Percentiles rank a stretch among this genome's conserved stretches.
Evolutionary conservation across 2,888 invertebrate species (phyloP).

Genomic region (Parascotia fuliginaria): DNA sequence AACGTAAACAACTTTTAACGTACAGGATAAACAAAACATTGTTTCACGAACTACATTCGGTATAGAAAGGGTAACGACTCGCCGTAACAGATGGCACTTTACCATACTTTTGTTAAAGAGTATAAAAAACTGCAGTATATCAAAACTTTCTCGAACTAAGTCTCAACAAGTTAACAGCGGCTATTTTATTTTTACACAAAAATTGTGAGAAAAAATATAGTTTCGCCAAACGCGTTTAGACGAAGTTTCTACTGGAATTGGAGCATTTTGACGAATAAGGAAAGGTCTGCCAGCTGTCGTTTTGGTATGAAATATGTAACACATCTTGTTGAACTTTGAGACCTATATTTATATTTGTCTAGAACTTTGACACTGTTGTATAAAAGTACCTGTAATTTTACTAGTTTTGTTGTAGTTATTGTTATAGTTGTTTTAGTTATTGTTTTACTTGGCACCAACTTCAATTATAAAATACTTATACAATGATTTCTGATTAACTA

Average conservation of each 20-base stretch:
- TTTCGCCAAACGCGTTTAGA: conserved; percentile 8
- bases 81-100: conserved; percentile 36
- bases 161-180: conserved; percentile 29
- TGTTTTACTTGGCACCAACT: no score
- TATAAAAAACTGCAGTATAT: conserved; percentile 49
- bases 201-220: conserved; percentile 19
- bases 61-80: conserved; percentile 23
- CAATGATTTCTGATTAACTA: no score
- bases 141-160: conserved; percentile 40
- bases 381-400: not conserved
- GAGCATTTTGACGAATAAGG: conserved; percentile 5
- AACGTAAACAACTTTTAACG: conserved; percentile 21
- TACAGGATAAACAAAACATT: conserved; percentile 31
- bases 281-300: not conserved
- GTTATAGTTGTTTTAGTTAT: no score
- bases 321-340: not conserved
- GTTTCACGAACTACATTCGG: conserved; percentile 29
- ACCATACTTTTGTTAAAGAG: conserved; percentile 25
- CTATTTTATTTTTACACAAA: conserved; percentile 30
- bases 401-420: no score
- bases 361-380: not conserved
- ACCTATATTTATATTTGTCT: not conserved
- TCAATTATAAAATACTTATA: no score
- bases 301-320: not conserved
- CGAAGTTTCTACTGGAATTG: conserved; percentile 7